Evolutionary conservation across 2,888 invertebrate genomes (phyloP).

Genomic region (Schizaphis graminum): DNA sequence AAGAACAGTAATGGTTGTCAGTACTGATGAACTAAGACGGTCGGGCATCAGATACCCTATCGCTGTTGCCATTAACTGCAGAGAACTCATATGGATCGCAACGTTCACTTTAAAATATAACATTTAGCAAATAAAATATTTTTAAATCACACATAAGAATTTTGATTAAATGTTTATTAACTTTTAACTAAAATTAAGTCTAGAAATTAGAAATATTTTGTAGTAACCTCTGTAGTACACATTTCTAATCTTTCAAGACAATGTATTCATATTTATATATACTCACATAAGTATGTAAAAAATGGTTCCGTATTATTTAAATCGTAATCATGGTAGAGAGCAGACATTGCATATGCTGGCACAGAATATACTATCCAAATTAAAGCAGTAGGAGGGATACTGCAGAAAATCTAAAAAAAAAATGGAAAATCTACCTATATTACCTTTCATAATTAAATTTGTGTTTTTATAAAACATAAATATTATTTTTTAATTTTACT

Average conservation of each 20-base stretch:
- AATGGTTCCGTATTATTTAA: slow-evolving; percentile 69
- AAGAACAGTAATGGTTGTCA: slow-evolving; percentile 77
- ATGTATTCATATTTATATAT: neutral
- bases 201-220: neutral
- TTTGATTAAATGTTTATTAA: neutral
- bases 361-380: slow-evolving; percentile 88
- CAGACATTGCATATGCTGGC: slow-evolving; percentile 91
- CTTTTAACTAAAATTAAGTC: neutral
- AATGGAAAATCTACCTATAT: slow-evolving; percentile 67
- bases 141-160: neutral
- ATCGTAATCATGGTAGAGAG: slow-evolving; percentile 75
- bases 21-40: slow-evolving; percentile 77
- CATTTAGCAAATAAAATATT: neutral
- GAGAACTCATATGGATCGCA: slow-evolving; percentile 79
- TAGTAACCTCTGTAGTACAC: neutral
- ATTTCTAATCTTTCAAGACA: neutral
- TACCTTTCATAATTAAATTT: slow-evolving; percentile 15
- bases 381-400: slow-evolving; percentile 82
- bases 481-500: slow-evolving; percentile 69
- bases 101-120: slow-evolving; percentile 71
- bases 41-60: slow-evolving; percentile 79
- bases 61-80: slow-evolving; percentile 79
- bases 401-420: slow-evolving; percentile 80
- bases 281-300: slow-evolving; percentile 70
- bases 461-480: slow-evolving; percentile 14